Conservation (phyloP, 2,797 vertebrate species). For the Sebastiscus tertius region DNA sequence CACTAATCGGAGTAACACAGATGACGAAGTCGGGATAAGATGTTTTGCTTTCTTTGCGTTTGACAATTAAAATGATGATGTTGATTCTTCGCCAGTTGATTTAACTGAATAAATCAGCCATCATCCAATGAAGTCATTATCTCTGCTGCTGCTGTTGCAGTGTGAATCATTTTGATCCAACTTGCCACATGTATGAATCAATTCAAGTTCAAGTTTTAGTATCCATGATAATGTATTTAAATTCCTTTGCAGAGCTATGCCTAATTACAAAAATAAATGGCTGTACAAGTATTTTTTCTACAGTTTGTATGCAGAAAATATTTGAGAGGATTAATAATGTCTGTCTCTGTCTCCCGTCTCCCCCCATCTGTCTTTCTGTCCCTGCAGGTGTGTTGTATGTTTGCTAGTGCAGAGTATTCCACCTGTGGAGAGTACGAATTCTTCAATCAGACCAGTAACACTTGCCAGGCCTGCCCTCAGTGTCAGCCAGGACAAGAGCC, state of each 20-base stretch:
- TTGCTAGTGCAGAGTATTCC: constrained; percentile 88
- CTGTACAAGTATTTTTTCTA: not conserved
- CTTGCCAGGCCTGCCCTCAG: constrained; percentile 93
- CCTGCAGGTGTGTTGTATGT: constrained; percentile 88
- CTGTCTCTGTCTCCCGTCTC: too few relatives aligned
- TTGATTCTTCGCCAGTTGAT: not conserved
- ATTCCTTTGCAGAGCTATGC: not conserved
- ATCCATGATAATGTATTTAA: not conserved
- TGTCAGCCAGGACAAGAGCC: constrained; percentile 96
- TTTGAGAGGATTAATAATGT: not conserved
- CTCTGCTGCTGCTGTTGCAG: not conserved
- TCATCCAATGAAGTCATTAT: not conserved
- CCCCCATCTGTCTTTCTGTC: not conserved
- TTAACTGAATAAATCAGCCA: not conserved
- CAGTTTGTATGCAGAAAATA: not conserved
- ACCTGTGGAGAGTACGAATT: constrained; percentile 96
- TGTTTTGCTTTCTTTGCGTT: constrained; percentile 27
- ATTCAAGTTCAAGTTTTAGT: not conserved
- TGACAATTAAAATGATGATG: not conserved
- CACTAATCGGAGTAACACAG: not conserved
- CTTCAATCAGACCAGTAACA: constrained; percentile 94
- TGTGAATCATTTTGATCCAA: not conserved
- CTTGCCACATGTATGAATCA: not conserved
- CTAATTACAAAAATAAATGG: not conserved
- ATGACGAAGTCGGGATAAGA: not conserved